Base-by-base conservation (phyloP, 92 coral and sea anemone species). In the Phymanthus crucifer region DNA sequence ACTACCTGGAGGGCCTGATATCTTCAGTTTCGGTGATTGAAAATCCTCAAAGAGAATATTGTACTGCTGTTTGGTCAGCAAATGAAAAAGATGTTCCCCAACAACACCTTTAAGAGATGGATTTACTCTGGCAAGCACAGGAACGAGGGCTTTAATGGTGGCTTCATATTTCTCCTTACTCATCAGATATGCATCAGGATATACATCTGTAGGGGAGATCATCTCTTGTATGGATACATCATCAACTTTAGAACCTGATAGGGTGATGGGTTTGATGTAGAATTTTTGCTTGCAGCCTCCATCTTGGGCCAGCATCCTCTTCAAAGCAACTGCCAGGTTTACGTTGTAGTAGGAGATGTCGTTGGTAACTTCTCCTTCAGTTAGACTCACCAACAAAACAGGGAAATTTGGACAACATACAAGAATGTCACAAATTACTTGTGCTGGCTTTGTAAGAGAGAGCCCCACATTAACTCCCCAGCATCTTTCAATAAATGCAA, bases 261-360 rank as follows among this genome's bases (percentile, higher is more conserved):
- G 19, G 17, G 43, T 27, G n/a, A 57, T 6, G 6, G 73, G 73
- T 17, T 72, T 68, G 21, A 81, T 61, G 27, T 48, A 57, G 31
- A 81, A 56, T 32, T 68, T 67, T 24, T 81, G 72, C 29, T 58
- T 47, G 56, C 85, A 81, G 7, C 85, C 79, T 46, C 71, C 85
- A 29, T 81, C 72, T 34, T 48, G 57, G 0, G 57, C 85, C 31
- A 81, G 79, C 2, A 32, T 66, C 56, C 24, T 32, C 26, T 81
- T 81, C 48, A 73, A 40, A 4, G 16, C 73, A 23, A 54, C 73
- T 9, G 85, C 85, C 27, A 81, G 34, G 5, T 48, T 33, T 29
- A 6, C 23, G 70, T 81, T 81, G 26, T 46, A 43, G 5, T 70
- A 73, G 11, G 35, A 6, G 5, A 40, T 19, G 31, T 32, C 38